Evolutionary conservation across 2,797 vertebrate genomes (phyloP), one percentile per base, ranked within the genome.

Genomic region (Taeniopygia guttata): DNA sequence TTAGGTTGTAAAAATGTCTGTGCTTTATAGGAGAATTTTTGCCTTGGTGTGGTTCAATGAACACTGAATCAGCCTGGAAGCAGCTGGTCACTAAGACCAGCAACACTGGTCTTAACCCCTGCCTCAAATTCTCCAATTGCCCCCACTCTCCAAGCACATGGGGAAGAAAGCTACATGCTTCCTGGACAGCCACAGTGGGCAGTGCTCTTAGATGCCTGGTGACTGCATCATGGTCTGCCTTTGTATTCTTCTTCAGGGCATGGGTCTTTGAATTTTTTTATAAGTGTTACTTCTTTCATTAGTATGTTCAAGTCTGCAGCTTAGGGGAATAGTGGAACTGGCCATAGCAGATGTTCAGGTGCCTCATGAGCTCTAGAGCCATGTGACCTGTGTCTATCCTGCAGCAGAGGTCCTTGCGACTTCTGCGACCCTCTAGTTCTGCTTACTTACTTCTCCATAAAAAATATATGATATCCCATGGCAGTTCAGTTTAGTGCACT

Each of bases 131-230:
- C 14, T 87, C 19, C 38, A 5, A 15, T 23, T 58, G 14, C 9
- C 68, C 25, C 14, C 10, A 2, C 17, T 46, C 1, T 2, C 3
- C 4, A 66, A 20, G 13, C 12, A 46, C 0, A 13, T 2, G 4
- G 5, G 15, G 11, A 68, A 56, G 22, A 59, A 66, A 67, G 14
- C 9, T 42, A 14, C 16, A 6, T 0, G 0, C 3, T 76, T 42
- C 46, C 10, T 75, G 40, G 5, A 72, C 6, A 7, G 2, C n/a
- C 2, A 0, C 13, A 19, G 13, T 15, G 16, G 1, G 7, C 20
- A 4, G 4, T 22, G 14, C 2, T 43, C 4, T 66, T 18, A 51
- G 20, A 45, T 80, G 54, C 26, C 7, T 5, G 16, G 13, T 16
- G 20, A 34, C 27, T 59, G 9, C 2, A 2, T 4, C 2, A 0